Conservation (phyloP, 2,797 vertebrate species). For the Threskiornis aethiopicus region DNA sequence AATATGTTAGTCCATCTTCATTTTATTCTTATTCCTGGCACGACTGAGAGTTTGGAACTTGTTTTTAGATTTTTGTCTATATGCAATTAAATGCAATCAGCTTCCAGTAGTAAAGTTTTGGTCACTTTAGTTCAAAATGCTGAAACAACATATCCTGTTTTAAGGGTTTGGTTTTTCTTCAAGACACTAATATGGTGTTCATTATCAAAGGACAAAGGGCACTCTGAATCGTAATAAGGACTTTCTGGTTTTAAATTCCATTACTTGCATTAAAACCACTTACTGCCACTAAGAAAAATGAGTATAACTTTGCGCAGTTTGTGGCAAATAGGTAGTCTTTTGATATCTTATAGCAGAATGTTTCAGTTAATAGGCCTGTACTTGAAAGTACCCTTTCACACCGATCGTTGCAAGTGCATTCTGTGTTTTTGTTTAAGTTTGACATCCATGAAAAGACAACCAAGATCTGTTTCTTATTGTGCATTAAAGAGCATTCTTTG, state of each 20-base stretch:
- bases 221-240: slow-evolving; percentile 53
- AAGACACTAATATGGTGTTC: slow-evolving; percentile 44
- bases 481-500: slow-evolving; percentile 54
- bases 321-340: slow-evolving; percentile 46
- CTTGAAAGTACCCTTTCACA: slow-evolving; percentile 48
- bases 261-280: slow-evolving; percentile 64
- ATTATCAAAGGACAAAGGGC: slow-evolving; percentile 61
- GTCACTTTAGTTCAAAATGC: slow-evolving; percentile 26
- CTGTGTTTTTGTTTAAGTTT: slow-evolving; percentile 50
- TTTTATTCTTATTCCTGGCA: background rate
- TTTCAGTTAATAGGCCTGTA: slow-evolving; percentile 49
- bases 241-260: slow-evolving; percentile 63
- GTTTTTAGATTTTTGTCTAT: background rate
- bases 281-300: slow-evolving; percentile 57
- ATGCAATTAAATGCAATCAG: background rate
- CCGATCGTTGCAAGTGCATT: slow-evolving; percentile 35
- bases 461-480: slow-evolving; percentile 70
- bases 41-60: background rate
- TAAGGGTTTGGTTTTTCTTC: slow-evolving; percentile 40
- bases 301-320: slow-evolving; percentile 54
- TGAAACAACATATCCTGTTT: slow-evolving; percentile 44
- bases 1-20: background rate
- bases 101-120: slow-evolving; percentile 24
- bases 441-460: slow-evolving; percentile 53
- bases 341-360: slow-evolving; percentile 57